Base-by-base conservation (phyloP, 2,113 vertebrate species). In the Stictonetta naevosa region DNA sequence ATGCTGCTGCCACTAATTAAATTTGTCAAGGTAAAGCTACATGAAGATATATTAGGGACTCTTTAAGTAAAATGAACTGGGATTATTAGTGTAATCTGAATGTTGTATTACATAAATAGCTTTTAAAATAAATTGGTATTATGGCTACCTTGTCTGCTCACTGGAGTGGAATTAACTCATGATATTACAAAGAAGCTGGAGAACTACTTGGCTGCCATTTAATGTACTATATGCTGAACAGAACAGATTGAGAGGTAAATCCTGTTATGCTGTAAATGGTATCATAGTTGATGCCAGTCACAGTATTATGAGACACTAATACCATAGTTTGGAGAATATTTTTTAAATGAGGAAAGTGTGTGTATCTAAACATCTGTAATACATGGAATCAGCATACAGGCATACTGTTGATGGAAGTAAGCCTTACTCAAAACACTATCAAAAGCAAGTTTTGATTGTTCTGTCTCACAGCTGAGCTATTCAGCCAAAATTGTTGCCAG, bases 1-100 rank as follows among this genome's bases (percentile, higher is more conserved):
- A 87, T 83, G 77, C 64, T 94, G 20, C 38, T 95, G 78, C 22
- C 64, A 23, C 46, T 91, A 91, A 97, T 95, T 90, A 96, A 83
- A 92, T 18, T 19, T 79, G 94, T 86, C 68, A 83, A 77, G 33
- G 71, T 60, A 63, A 93, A 91, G 60, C 33, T 77, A 34, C 44
- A 48, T 48, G 34, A 95, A 78, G 52, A 72, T 78, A 33, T 74
- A 86, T 40, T 13, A 73, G 55, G 26, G 56, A 62, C 13, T 77
- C 13, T 76, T 88, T 67, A 83, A 67, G 13, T 53, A 46, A 76
- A 73, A 93, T 80, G 23, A 77, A 59, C 44, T 25, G 40, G 52
- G 67, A 46, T 60, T 92, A 20, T 16, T 13, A 38, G 26, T 40
- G 31, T 18, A 26, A 11, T 62, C 81, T 42, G 77, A 38, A 42